Conservation (phyloP, 2,888 invertebrate genomes). For the Xanthorhoe designata region DNA sequence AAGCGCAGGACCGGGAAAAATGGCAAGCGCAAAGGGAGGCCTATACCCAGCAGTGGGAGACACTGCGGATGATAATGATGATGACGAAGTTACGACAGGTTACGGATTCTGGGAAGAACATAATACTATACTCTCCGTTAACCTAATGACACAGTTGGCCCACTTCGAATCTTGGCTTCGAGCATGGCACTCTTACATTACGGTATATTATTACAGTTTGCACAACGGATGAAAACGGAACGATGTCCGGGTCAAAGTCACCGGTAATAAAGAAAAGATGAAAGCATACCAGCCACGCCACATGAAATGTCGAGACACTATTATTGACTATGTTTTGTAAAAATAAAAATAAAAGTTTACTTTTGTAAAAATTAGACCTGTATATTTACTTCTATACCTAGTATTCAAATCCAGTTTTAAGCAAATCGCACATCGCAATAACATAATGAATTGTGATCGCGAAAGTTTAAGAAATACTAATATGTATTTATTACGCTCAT, state of each 20-base stretch:
- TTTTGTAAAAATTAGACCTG: too few species aligned
- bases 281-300: conserved; percentile 12
- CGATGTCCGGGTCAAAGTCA: conserved; percentile 77
- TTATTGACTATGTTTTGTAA: neutral
- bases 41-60: too few species aligned
- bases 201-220: conserved; percentile 73
- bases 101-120: conserved; percentile 56
- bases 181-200: conserved; percentile 71
- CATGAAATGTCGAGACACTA: neutral
- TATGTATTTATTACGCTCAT: too few species aligned
- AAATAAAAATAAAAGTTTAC: too few species aligned
- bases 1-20: too few species aligned
- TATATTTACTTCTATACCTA: too few species aligned
- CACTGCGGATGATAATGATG: neutral
- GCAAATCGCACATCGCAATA: too few species aligned
- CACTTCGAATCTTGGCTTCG: conserved; percentile 64
- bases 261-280: conserved; percentile 24
- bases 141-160: conserved; percentile 79
- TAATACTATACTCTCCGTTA: conserved; percentile 71
- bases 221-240: conserved; percentile 68
- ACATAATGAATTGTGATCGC: too few species aligned
- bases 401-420: too few species aligned
- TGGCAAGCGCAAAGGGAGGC: too few species aligned
- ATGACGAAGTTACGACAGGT: neutral
- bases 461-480: neutral